Evolutionary conservation across 2,888 invertebrate genomes (phyloP).

Genomic region (Callosobruchus maculatus): DNA sequence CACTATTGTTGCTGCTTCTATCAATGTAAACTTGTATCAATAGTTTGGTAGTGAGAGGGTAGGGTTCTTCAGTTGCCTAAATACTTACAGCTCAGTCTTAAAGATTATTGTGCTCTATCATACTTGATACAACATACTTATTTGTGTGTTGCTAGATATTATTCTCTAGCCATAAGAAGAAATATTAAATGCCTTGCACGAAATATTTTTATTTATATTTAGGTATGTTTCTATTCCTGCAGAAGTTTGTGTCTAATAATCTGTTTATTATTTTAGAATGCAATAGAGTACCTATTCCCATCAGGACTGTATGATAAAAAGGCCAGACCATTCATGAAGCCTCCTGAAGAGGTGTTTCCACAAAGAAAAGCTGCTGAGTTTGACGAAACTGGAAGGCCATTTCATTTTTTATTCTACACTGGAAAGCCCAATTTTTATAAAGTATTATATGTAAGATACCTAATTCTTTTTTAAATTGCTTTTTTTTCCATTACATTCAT

Average conservation of each 20-base stretch:
- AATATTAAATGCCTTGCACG: too few relatives aligned
- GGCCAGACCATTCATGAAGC: constrained; percentile 87
- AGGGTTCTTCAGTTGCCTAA: too few relatives aligned
- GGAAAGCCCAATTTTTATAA: constrained; percentile 81
- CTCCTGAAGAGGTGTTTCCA: constrained; percentile 84
- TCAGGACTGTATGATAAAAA: constrained; percentile 83
- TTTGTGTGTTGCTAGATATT: too few relatives aligned
- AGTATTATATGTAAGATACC: constrained; percentile 66
- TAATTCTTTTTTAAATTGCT: not conserved
- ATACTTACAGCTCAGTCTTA: too few relatives aligned
- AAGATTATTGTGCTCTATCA: too few relatives aligned
- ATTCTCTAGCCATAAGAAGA: too few relatives aligned
- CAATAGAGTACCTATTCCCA: constrained; percentile 93
- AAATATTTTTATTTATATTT: too few relatives aligned
- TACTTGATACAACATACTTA: too few relatives aligned
- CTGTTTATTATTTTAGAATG: constrained; percentile 55
- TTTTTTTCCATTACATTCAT: not conserved
- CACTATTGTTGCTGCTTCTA: too few relatives aligned
- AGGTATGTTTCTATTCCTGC: too few relatives aligned
- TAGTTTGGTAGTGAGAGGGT: too few relatives aligned
- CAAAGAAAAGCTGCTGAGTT: constrained; percentile 84
- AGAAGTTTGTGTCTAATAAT: constrained; percentile 1
- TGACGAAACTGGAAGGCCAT: constrained; percentile 85
- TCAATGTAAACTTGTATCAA: too few relatives aligned
- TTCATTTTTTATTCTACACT: constrained; percentile 90